Conservation (phyloP, 2,888 invertebrate species). For the Zootermopsis nevadensis region DNA sequence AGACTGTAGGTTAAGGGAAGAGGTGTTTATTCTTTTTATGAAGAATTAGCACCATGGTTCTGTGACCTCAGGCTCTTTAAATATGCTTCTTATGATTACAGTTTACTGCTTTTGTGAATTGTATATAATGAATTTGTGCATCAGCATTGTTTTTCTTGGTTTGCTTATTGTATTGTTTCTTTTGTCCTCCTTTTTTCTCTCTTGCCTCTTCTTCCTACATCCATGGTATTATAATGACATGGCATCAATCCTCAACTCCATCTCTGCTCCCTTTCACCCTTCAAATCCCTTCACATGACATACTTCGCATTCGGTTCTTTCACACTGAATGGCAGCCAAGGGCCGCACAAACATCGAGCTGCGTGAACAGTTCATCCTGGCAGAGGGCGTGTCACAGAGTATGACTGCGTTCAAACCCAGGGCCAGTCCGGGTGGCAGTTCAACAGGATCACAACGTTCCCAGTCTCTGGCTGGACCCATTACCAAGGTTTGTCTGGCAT, state of each 20-base stretch:
- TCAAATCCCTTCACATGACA: slow-evolving; percentile 22
- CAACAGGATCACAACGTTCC: slow-evolving; percentile 70
- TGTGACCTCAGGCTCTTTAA: slow-evolving; percentile 11
- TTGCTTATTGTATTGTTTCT: slow-evolving; percentile 43
- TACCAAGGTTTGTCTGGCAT: slow-evolving; percentile 80
- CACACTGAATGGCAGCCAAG: slow-evolving; percentile 77
- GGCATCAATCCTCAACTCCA: background rate
- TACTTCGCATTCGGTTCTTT: slow-evolving; percentile 38
- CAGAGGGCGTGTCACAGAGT: slow-evolving; percentile 97
- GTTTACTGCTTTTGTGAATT: slow-evolving; percentile 39
- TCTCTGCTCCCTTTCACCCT: background rate
- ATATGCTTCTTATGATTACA: slow-evolving; percentile 15
- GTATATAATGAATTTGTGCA: slow-evolving; percentile 38
- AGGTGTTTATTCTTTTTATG: slow-evolving; percentile 44
- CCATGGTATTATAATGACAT: background rate
- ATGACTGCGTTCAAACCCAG: slow-evolving; percentile 99
- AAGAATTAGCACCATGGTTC: slow-evolving; percentile 48
- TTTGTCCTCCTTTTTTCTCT: slow-evolving; percentile 32
- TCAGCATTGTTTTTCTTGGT: slow-evolving; percentile 41
- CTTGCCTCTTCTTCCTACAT: slow-evolving; percentile 17
- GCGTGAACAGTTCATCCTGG: slow-evolving; percentile 98
- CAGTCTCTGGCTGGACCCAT: slow-evolving; percentile 75
- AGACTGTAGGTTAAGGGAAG: background rate
- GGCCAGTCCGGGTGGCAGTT: slow-evolving; percentile 84
- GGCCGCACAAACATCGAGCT: slow-evolving; percentile 99